These are phyloP conservation scores for Danionella dracula DNA, from an alignment of 2,797 vertebrate genomes.

Conservation along the genomic window DNA sequence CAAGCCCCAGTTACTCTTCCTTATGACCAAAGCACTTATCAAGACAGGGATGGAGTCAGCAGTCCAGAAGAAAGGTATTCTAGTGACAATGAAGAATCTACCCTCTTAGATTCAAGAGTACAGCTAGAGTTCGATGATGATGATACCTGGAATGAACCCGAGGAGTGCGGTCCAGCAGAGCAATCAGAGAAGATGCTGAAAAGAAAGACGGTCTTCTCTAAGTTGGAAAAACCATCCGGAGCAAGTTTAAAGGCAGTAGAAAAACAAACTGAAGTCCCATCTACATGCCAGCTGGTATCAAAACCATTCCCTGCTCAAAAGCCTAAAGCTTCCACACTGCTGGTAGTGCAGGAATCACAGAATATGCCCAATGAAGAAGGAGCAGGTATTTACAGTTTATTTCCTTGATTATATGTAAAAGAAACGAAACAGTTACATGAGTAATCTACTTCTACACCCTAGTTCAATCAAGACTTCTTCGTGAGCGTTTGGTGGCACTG, in stretches of 20 bases:
- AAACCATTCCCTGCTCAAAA: constrained; percentile 86
- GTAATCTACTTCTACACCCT: background rate
- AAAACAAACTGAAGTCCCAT: constrained; percentile 57
- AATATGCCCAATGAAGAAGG: constrained; percentile 41
- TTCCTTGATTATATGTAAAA: background rate
- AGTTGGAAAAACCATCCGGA: constrained; percentile 53
- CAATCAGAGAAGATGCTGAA: constrained; percentile 61
- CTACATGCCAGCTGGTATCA: constrained; percentile 79
- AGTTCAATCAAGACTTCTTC: constrained; percentile 75
- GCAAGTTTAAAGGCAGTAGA: constrained; percentile 9
- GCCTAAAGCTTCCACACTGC: constrained; percentile 64
- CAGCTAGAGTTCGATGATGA: constrained; percentile 85
- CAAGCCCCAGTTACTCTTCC: constrained; percentile 47
- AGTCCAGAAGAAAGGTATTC: constrained; percentile 37
- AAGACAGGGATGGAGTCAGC: constrained; percentile 55
- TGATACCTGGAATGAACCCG: constrained; percentile 86
- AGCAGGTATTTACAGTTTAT: constrained; percentile 48
- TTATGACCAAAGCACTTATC: constrained; percentile 67
- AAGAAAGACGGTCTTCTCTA: constrained; percentile 77
- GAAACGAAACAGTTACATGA: background rate
- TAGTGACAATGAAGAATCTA: constrained; percentile 53
- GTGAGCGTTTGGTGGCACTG: constrained; percentile 79
- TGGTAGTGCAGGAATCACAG: constrained; percentile 14
- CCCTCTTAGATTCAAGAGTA: constrained; percentile 54
- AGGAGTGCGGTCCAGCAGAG: constrained; percentile 51